Evolutionary conservation across 2,888 invertebrate species (phyloP).

Genomic region (Protophormia terraenovae): DNA sequence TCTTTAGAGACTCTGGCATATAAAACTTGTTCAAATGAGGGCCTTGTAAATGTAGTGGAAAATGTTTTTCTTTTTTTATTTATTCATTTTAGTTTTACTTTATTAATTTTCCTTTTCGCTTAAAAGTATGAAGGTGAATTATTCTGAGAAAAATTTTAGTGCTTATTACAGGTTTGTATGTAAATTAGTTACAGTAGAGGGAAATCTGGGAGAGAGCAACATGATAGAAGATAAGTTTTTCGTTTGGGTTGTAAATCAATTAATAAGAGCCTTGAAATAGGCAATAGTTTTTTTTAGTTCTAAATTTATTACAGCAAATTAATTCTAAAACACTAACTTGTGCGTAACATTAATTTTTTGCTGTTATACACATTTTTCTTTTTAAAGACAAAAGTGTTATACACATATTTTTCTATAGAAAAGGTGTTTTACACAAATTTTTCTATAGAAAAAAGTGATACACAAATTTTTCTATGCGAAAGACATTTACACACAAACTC

Average conservation of each 20-base stretch:
- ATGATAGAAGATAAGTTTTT: no score
- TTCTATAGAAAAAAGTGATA: background rate
- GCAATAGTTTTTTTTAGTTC: no score
- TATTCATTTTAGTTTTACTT: background rate
- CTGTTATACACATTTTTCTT: background rate
- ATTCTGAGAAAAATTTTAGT: background rate
- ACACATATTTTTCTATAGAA: background rate
- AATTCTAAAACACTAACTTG: no score
- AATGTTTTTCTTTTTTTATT: no score
- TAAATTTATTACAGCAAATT: no score
- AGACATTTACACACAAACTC: background rate
- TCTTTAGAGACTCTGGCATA: background rate
- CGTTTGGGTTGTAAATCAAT: background rate
- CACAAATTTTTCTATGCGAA: no score
- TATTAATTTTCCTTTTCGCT: background rate
- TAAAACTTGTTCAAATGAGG: background rate
- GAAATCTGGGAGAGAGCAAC: background rate
- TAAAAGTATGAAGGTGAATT: background rate
- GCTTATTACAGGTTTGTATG: background rate
- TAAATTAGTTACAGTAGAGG: background rate
- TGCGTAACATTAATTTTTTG: no score
- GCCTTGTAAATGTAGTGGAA: constrained; percentile 34
- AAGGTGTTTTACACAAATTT: background rate
- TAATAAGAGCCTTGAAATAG: background rate
- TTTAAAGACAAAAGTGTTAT: background rate